Percentiles rank a stretch among this genome's conserved stretches.
Conservation (phyloP, 2,888 invertebrate species). For the Carterocephalus palaemon region DNA sequence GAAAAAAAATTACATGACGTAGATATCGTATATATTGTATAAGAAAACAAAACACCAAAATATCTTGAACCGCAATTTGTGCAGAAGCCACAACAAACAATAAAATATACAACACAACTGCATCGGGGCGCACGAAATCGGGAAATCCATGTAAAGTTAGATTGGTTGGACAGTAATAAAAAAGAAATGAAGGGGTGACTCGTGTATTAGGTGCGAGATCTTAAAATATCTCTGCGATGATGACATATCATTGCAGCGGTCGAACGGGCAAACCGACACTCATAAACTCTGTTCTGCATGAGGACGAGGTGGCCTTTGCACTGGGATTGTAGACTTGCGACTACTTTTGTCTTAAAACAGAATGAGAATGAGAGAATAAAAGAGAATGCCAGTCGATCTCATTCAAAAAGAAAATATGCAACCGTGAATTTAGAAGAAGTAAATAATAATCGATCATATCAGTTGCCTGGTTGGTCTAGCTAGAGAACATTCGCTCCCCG, state of each 20-base stretch:
- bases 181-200: slow-evolving; percentile 40
- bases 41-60: too few relatives aligned
- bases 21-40: too few relatives aligned
- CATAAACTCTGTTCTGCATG: slow-evolving; percentile 60
- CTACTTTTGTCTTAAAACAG: slow-evolving; percentile 13
- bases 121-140: slow-evolving; percentile 5
- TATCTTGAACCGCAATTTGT: too few relatives aligned
- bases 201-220: slow-evolving; percentile 39
- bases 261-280: slow-evolving; percentile 60
- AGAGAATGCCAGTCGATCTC: too few relatives aligned
- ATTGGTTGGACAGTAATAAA: slow-evolving; percentile 29
- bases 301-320: slow-evolving; percentile 43
- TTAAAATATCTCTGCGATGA: slow-evolving; percentile 50
- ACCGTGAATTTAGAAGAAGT: too few relatives aligned
- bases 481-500: too few relatives aligned
- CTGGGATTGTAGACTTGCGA: slow-evolving; percentile 39
- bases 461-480: too few relatives aligned
- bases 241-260: slow-evolving; percentile 60
- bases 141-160: slow-evolving; percentile 2
- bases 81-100: slow-evolving; percentile 8
- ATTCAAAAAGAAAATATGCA: too few relatives aligned
- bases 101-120: slow-evolving; percentile 6
- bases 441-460: too few relatives aligned
- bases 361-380: too few relatives aligned
- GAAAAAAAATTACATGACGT: too few relatives aligned